A percentile compares a stretch with the other conserved stretches of the same genome.
Evolutionary conservation across 2,888 invertebrate genomes (phyloP).

Genomic region (Magallana nippona): DNA sequence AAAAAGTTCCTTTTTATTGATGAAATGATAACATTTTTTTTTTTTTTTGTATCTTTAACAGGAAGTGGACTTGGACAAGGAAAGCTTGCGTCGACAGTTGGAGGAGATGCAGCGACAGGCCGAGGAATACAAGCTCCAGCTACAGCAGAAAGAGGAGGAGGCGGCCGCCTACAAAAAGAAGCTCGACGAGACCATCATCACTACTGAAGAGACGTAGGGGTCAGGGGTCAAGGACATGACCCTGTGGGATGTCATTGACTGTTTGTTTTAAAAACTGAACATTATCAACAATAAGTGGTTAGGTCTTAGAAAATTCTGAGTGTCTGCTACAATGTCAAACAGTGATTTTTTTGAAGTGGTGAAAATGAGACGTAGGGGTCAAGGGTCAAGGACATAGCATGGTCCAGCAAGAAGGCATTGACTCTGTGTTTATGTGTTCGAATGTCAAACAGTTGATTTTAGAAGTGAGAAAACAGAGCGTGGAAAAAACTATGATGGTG

Average conservation of each 20-base stretch:
- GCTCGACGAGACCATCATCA: slow-evolving; percentile 58
- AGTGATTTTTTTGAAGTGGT: too few species aligned
- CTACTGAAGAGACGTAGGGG: slow-evolving; percentile 15
- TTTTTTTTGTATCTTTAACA: not conserved
- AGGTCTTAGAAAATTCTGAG: too few species aligned
- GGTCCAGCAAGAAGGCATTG: too few species aligned
- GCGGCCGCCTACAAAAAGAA: slow-evolving; percentile 73
- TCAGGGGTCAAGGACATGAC: not conserved
- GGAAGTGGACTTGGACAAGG: slow-evolving; percentile 54
- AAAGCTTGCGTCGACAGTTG: slow-evolving; percentile 66
- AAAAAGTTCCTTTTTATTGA: too few species aligned
- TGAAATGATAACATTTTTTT: too few species aligned
- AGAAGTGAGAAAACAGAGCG: too few species aligned
- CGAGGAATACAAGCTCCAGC: slow-evolving; percentile 71
- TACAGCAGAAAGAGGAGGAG: slow-evolving; percentile 72
- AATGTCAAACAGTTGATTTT: not conserved
- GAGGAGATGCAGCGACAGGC: slow-evolving; percentile 72
- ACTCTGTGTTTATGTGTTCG: not conserved
- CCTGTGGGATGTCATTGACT: too few species aligned
- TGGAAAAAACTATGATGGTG: too few species aligned
- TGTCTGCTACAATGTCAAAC: too few species aligned
- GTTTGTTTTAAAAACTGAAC: too few species aligned
- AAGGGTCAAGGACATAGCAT: not conserved
- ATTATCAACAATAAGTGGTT: too few species aligned
- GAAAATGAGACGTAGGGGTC: slow-evolving; percentile 26